Evolutionary conservation across 2,113 vertebrate species (phyloP).

Genomic region (Neodontobutis hainanensis): DNA sequence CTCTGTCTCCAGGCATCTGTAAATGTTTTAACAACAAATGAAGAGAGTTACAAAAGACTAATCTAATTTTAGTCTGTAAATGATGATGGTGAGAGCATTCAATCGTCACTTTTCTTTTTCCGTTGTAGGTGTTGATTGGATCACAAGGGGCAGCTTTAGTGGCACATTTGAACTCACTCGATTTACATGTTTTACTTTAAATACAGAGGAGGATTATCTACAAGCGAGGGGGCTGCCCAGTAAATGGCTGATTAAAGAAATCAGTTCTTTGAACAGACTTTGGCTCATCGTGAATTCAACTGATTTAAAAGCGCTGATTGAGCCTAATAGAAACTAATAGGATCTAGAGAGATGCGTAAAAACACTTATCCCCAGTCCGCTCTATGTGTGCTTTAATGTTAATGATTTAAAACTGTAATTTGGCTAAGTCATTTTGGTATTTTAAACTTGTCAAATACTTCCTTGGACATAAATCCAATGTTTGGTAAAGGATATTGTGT

Average conservation of each 20-base stretch:
- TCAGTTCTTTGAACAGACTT: conserved; percentile 34
- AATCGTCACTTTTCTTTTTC: neutral
- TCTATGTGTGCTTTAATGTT: conserved; percentile 21
- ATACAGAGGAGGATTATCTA: conserved; percentile 10
- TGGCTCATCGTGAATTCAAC: conserved; percentile 27
- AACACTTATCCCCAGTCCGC: conserved; percentile 37
- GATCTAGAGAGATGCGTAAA: conserved; percentile 18
- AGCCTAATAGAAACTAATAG: conserved; percentile 54
- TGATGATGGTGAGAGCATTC: neutral
- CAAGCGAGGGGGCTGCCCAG: neutral
- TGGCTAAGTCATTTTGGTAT: conserved; percentile 47
- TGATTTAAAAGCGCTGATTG: conserved; percentile 44
- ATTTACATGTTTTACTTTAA: conserved; percentile 22
- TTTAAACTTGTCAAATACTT: no score
- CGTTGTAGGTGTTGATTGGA: neutral
- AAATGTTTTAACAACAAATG: neutral
- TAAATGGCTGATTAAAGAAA: conserved; percentile 38
- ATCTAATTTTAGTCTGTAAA: neutral
- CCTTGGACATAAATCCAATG: no score
- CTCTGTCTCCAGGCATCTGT: neutral
- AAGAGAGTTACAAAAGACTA: neutral
- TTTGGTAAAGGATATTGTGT: no score
- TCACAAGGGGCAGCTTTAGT: conserved; percentile 1
- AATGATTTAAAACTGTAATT: conserved; percentile 55
- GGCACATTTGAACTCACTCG: neutral